phyloP scores from a whole-genome alignment of 1,140 invertebrate species.

The Colletes latitarsis region DNA sequence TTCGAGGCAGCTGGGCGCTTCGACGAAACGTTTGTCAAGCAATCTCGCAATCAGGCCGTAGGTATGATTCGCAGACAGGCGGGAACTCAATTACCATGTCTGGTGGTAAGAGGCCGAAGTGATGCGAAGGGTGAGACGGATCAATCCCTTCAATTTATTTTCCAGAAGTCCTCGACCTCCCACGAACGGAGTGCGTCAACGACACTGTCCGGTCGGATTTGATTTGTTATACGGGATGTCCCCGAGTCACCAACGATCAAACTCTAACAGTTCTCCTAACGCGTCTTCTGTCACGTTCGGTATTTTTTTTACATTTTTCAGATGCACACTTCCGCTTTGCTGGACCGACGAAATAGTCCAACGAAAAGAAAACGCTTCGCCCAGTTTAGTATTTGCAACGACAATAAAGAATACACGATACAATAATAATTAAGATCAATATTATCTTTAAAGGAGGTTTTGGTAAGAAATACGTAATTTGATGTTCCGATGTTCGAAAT shows the following conservation, averaged over 20 bases:
- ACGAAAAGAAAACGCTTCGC: no score
- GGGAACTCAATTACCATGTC: conserved; percentile 12
- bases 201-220: background rate
- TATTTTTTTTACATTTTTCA: no score
- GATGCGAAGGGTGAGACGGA: background rate
- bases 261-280: background rate
- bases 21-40: conserved; percentile 4
- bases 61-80: conserved; percentile 3
- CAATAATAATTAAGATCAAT: no score
- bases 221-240: background rate
- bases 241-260: background rate
- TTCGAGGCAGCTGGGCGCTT: background rate
- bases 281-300: no score
- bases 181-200: background rate
- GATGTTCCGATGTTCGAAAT: no score
- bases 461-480: no score
- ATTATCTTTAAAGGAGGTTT: no score
- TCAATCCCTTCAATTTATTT: conserved; percentile 15
- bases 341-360: no score
- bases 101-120: background rate
- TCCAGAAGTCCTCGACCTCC: background rate
- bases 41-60: conserved; percentile 19
- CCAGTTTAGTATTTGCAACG: no score
- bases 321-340: no score
- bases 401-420: no score